phyloP scores from a whole-genome alignment of 2,888 invertebrate species.

The Volucella zonaria region DNA sequence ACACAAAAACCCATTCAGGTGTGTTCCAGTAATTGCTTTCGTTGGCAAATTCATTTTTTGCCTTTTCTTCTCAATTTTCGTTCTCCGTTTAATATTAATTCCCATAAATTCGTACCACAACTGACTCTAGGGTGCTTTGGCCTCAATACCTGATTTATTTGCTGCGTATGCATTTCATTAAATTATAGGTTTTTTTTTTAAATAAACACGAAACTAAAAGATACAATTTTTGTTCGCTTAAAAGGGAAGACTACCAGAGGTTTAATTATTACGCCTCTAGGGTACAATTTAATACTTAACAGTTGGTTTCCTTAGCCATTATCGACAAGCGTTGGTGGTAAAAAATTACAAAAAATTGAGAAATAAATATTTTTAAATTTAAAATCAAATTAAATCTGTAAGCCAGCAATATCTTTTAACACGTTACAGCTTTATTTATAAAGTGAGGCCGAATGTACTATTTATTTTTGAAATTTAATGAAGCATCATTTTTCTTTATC shows the following conservation, averaged over 20 bases:
- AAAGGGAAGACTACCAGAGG: conserved; percentile 9
- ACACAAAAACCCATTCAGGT: conserved; percentile 42
- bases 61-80: background rate
- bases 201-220: conserved; percentile 7
- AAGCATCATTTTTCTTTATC: too few relatives aligned
- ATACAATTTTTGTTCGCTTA: background rate
- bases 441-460: too few relatives aligned
- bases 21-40: conserved; percentile 50
- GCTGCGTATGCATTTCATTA: conserved; percentile 39
- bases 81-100: conserved; percentile 47
- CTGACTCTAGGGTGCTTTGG: conserved; percentile 14
- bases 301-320: background rate
- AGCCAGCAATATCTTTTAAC: too few relatives aligned
- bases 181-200: conserved; percentile 26
- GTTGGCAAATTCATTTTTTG: conserved; percentile 23
- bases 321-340: background rate
- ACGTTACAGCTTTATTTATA: too few relatives aligned
- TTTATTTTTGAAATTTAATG: too few relatives aligned
- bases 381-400: too few relatives aligned
- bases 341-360: background rate
- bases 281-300: conserved; percentile 13
- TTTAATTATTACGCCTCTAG: conserved; percentile 27
- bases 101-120: conserved; percentile 44
- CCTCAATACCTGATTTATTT: conserved; percentile 52
- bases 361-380: too few relatives aligned